Evolutionary conservation across 2,113 vertebrate genomes (phyloP), one percentile per base, ranked within the genome.

Genomic region (Polypterus bichir): DNA sequence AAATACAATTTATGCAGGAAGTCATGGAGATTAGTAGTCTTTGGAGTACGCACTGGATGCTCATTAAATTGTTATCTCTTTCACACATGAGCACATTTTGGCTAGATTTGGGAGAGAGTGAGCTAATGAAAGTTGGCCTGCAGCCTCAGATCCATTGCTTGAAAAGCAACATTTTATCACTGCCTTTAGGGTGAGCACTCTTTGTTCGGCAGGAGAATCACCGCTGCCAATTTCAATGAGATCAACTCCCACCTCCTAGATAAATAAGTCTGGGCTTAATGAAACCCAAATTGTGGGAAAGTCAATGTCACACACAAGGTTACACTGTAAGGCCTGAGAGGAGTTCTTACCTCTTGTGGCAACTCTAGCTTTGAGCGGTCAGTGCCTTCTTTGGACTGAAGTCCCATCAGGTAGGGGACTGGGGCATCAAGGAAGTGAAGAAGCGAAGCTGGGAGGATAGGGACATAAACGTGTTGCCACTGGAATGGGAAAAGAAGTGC

Each of bases 401-500:
- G 84, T 3, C 96, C 96, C 89, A 99, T 92, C 74, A 99, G 70
- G 74, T 97, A 98, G 10, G 96, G 96, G 67, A 99, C 92, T 0
- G 96, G 96, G 60, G 95, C 94, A 0, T 99, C 95, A 59, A 99
- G 88, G 59, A 99, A 97, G 77, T 99, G 93, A 51, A 92, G 83
- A 6, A 98, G 80, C 4, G 93, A 94, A 0, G 93, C 86, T 9
- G 95, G 94, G 47, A 97, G 88, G 71, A 99, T 97, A 69, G 96
- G 96, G 10, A 98, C 90, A 1, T 98, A 98, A 3, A 98, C 92
- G 3, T 99, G 94, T 70, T 98, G 93, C 96, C 96, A 99, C 63
- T 97, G 93, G 77, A 99, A 99, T 0, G 96, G 96, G 82, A 99
- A 99, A 49, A 99, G 80, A 62, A 99, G 81, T 0, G 91, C 88